phyloP scores from a whole-genome alignment of 2,113 vertebrate genomes.

The Saimiri boliviensis region DNA sequence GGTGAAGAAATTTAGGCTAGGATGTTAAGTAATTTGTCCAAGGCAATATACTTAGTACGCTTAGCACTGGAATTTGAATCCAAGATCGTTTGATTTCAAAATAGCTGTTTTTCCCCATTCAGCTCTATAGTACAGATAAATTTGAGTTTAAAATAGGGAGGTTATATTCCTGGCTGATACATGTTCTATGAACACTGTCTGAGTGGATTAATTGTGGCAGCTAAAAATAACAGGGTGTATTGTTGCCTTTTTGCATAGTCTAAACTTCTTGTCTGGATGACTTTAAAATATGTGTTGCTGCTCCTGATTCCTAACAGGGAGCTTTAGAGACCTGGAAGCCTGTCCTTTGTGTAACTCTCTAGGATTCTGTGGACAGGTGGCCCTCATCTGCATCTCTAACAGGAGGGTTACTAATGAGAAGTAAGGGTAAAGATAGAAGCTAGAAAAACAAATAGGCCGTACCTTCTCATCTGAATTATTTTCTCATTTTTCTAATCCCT shows the following conservation, averaged over 20 bases:
- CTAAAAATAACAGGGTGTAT: slow-evolving; percentile 3
- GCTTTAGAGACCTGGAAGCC: background rate
- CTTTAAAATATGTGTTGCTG: background rate
- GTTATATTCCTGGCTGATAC: background rate
- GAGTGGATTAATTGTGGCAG: background rate
- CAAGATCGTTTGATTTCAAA: slow-evolving; percentile 8
- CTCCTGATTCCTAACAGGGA: background rate
- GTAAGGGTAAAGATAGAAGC: background rate
- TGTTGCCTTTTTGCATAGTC: background rate
- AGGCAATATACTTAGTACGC: background rate
- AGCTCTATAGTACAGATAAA: background rate
- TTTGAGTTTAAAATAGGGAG: background rate
- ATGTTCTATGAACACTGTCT: background rate
- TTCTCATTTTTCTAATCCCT: background rate
- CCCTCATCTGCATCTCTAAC: background rate
- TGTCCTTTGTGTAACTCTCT: background rate
- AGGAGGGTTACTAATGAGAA: background rate
- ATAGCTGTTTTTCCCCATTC: background rate
- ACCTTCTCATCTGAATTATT: background rate
- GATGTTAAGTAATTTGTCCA: background rate
- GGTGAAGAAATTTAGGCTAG: background rate
- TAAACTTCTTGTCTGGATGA: background rate
- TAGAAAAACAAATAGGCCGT: background rate
- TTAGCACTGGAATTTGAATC: slow-evolving; percentile 27
- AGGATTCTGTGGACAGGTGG: background rate